Conservation (phyloP, 2,797 vertebrate species). For the Protosalanx chinensis region DNA sequence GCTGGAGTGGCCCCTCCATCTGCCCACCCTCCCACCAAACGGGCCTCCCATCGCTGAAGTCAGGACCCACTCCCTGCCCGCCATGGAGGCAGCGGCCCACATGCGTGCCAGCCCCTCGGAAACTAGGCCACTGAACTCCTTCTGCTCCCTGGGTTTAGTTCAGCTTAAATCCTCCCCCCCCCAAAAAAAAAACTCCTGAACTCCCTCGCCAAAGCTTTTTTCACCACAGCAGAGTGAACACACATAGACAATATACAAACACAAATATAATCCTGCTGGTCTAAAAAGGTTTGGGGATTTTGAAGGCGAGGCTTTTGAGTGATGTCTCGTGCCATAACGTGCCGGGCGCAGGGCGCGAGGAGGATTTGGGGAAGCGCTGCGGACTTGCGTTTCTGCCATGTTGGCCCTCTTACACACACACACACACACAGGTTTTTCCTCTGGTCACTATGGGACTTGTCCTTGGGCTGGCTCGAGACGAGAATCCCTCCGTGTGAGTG, state of each 20-base stretch:
- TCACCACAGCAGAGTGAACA: constrained; percentile 24
- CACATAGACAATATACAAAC: constrained; percentile 41
- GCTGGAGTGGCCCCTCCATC: constrained; percentile 53
- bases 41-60: constrained; percentile 54
- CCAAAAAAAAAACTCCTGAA: constrained; percentile 36
- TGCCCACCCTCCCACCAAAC: constrained; percentile 50
- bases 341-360: neutral
- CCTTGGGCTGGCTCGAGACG: constrained; percentile 17
- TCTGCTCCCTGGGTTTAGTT: constrained; percentile 43
- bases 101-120: constrained; percentile 49
- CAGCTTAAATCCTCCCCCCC: constrained; percentile 54
- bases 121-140: constrained; percentile 68
- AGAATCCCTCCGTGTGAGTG: constrained; percentile 43
- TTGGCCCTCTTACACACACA: neutral
- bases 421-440: neutral
- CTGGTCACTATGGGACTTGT: constrained; percentile 17
- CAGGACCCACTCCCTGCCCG: constrained; percentile 41
- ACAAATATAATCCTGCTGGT: constrained; percentile 26
- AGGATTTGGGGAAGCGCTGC: constrained; percentile 26
- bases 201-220: constrained; percentile 37
- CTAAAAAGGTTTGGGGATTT: constrained; percentile 6
- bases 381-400: constrained; percentile 39
- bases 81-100: constrained; percentile 52
- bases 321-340: neutral
- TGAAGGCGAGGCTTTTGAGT: constrained; percentile 1